Evolutionary conservation across 2,888 invertebrate species (phyloP), one percentile per base, ranked within the genome.

Genomic region (Acronicta psi): DNA sequence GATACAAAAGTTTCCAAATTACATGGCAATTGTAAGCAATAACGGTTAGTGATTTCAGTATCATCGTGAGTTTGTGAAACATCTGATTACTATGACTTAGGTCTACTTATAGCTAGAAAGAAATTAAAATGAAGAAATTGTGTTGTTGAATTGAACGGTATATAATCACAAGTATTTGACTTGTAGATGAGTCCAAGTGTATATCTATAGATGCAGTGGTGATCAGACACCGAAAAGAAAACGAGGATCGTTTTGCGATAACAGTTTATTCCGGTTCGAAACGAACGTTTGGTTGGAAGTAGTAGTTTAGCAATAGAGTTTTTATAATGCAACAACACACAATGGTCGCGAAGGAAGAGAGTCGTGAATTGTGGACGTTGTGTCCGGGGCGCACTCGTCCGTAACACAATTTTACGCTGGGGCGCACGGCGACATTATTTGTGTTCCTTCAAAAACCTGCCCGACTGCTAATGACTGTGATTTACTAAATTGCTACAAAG

Each of bases 401-500:
- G 75, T 86, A 79, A 77, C 80, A 77, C 81, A 86, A 91, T 91
- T 91, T 90, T 83, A 88, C 89, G 89, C 82, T 84, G 78, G 74
- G 78, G 78, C 80, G 81, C 81, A 79, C 86, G 68, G 83, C 80
- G 84, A 87, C 85, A 85, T 80, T 77, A 79, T 81, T 82, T 83
- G 79, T 78, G 72, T 81, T 75, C 76, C 70, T 77, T 77, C 69
- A 64, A 68, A 81, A 78, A 74, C 70, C 29, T 20, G 69, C 63
- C 66, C 69, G 54, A 31, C 55, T 53, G 37, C 60, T 71, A 72
- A 78, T 71, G 69, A 70, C 66, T 61, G 54, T 70, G 60, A 75
- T 77, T 76, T 71, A 69, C 70, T 66, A 69, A 68, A 69, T 71
- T 55, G 61, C 71, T 70, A 49, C 73, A 68, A 50, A 38, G 44